Conservation (phyloP, 2,113 vertebrate species). For the Colaptes auratus region DNA sequence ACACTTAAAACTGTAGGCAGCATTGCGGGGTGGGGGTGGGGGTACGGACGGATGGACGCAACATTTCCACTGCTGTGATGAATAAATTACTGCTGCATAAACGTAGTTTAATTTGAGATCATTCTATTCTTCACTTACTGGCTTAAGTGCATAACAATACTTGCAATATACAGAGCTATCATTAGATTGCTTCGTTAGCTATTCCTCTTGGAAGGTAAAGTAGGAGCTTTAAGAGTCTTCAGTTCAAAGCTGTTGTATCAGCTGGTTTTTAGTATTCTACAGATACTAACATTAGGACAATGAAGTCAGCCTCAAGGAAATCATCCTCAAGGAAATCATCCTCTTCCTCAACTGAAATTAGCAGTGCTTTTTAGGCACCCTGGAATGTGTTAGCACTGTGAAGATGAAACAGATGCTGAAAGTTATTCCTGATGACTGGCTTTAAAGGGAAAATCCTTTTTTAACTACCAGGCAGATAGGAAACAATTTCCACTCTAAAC, state of each 20-base stretch:
- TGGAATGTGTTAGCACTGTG: not conserved
- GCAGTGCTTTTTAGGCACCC: not conserved
- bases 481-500: constrained; percentile 26
- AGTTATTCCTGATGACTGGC: not conserved
- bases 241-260: not conserved
- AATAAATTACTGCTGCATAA: not conserved
- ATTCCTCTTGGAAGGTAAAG: not conserved
- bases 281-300: not conserved
- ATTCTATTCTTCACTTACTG: not conserved
- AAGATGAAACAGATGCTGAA: constrained; percentile 32
- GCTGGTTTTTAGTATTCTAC: not conserved
- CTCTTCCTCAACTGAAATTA: constrained; percentile 16
- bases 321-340: not conserved
- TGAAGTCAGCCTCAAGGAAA: constrained; percentile 12
- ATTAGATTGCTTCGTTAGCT: not conserved
- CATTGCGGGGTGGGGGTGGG: not conserved
- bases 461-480: constrained; percentile 1
- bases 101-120: not conserved
- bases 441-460: constrained; percentile 9
- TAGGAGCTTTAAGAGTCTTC: not conserved
- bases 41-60: too few relatives aligned
- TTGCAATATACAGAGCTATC: not conserved
- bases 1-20: not conserved
- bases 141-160: not conserved
- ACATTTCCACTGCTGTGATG: not conserved